Evolutionary conservation across 2,888 invertebrate genomes (phyloP).

Genomic region (Sicus ferrugineus): DNA sequence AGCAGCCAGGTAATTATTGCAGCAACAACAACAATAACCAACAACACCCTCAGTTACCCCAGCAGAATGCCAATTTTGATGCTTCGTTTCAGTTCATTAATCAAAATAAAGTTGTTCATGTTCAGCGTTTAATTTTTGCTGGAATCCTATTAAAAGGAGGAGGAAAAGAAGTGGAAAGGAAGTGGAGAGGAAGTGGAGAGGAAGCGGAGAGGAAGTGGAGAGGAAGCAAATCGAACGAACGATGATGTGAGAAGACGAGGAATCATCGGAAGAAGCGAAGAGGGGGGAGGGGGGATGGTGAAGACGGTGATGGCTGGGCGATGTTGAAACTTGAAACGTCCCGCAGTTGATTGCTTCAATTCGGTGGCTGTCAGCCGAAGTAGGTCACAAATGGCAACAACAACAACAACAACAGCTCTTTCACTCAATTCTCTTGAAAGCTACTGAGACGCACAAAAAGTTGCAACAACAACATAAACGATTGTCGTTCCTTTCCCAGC

Average conservation of each 20-base stretch:
- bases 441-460: neutral
- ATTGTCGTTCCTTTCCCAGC: too few species aligned
- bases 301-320: too few species aligned
- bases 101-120: slow-evolving; percentile 53
- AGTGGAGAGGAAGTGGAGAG: neutral
- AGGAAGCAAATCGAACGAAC: too few species aligned
- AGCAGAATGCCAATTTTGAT: slow-evolving; percentile 27
- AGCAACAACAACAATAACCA: too few species aligned
- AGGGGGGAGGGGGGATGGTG: neutral
- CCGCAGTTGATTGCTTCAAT: neutral
- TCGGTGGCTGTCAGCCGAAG: neutral
- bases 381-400: slow-evolving; percentile 21
- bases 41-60: too few species aligned
- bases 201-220: neutral
- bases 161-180: neutral
- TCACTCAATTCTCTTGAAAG: neutral
- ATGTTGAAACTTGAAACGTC: neutral
- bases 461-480: neutral
- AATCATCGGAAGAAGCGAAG: neutral
- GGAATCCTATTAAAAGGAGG: neutral
- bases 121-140: slow-evolving; percentile 32
- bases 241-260: neutral
- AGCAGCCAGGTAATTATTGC: too few species aligned
- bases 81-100: slow-evolving; percentile 52
- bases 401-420: slow-evolving; percentile 7